These are phyloP conservation scores for Drosophila diplacantha DNA, from an alignment of 2,888 invertebrate genomes.

Conservation along the genomic window DNA sequence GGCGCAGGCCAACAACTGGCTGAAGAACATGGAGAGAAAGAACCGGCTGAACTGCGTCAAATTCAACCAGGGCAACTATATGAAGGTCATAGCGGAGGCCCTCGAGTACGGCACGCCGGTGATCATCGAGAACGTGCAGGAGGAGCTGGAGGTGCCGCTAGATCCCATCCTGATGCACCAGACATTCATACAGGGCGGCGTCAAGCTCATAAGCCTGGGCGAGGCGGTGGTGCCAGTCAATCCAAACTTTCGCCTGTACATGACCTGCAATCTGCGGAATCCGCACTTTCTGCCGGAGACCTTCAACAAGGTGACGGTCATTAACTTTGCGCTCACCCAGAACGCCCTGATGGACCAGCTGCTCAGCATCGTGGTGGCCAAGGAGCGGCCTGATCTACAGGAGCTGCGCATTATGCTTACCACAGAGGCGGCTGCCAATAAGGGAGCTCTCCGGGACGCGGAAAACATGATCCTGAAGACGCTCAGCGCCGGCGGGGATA, in stretches of 20 bases:
- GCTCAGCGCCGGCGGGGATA: constrained; percentile 88
- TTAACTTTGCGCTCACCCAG: constrained; percentile 88
- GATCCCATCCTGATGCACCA: constrained; percentile 89
- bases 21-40: constrained; percentile 87
- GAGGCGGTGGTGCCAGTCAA: constrained; percentile 90
- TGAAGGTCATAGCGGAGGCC: constrained; percentile 81
- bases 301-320: constrained; percentile 89
- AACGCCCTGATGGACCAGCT: constrained; percentile 92
- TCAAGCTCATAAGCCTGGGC: constrained; percentile 88
- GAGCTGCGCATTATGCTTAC: constrained; percentile 89
- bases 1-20: constrained; percentile 95
- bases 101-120: constrained; percentile 86
- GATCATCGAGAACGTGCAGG: constrained; percentile 90
- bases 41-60: constrained; percentile 76
- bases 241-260: constrained; percentile 87
- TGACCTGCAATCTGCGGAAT: constrained; percentile 92
- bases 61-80: constrained; percentile 77
- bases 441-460: constrained; percentile 87
- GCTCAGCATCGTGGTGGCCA: constrained; percentile 90
- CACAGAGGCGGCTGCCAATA: constrained; percentile 88
- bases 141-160: constrained; percentile 90
- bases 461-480: constrained; percentile 93
- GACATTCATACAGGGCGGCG: constrained; percentile 88
- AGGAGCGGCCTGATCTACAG: constrained; percentile 93
- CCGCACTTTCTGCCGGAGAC: constrained; percentile 93